These are phyloP conservation scores for Armadillidium nasatum DNA, from an alignment of 1,140 invertebrate species.

Conservation along the genomic window DNA sequence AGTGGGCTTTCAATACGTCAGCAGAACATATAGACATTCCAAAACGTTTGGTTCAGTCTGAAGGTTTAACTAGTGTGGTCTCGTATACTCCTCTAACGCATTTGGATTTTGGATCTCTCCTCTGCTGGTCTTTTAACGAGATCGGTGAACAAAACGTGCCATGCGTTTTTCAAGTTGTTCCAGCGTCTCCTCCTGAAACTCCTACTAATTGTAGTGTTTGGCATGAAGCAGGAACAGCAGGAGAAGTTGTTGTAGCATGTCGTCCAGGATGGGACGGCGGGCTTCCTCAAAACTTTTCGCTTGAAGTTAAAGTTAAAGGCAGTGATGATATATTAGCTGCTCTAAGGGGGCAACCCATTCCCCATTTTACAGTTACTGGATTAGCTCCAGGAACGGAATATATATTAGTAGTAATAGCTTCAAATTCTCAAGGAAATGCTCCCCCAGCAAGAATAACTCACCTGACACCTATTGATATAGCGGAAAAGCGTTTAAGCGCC, in stretches of 20 bases:
- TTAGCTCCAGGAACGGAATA: conserved; percentile 78
- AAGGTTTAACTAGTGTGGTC: conserved; percentile 40
- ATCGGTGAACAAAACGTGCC: conserved; percentile 45
- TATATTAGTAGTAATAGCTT: conserved; percentile 78
- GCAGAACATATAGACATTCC: conserved; percentile 38
- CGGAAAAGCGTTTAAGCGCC: conserved; percentile 25
- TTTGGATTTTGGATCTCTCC: conserved; percentile 42
- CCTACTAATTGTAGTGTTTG: conserved; percentile 45
- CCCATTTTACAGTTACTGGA: conserved; percentile 59
- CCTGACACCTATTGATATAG: conserved; percentile 32
- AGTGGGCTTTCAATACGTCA: conserved; percentile 46
- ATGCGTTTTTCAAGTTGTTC: conserved; percentile 44
- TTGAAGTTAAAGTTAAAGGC: conserved; percentile 31
- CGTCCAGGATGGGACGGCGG: conserved; percentile 42
- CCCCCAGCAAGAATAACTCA: conserved; percentile 16
- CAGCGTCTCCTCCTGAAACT: conserved; percentile 45
- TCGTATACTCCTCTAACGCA: conserved; percentile 38
- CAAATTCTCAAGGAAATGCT: conserved; percentile 70
- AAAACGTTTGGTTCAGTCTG: conserved; percentile 21
- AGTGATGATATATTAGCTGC: neutral
- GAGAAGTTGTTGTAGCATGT: conserved; percentile 34
- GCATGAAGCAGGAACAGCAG: conserved; percentile 40
- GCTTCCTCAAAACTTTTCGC: conserved; percentile 37
- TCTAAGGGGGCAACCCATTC: conserved; percentile 17
- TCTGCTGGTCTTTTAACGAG: conserved; percentile 40